Percentiles rank a stretch among this genome's conserved stretches.
These are phyloP conservation scores for Psettodes erumei DNA, from an alignment of 2,113 vertebrate species.

Conservation along the genomic window DNA sequence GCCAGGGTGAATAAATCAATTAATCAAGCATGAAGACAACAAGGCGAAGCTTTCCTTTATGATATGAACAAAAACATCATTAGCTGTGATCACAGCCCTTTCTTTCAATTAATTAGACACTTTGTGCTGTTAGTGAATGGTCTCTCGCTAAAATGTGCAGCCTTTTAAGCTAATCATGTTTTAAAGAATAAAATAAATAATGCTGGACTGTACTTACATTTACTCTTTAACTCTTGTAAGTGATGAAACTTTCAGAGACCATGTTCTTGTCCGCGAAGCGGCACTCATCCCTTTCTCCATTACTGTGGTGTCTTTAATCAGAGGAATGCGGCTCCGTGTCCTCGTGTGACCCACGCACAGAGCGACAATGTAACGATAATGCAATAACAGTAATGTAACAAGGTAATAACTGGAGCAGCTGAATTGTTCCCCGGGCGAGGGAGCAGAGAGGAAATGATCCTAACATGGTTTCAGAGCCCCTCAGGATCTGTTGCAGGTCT, in stretches of 20 bases:
- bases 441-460: constrained; percentile 63
- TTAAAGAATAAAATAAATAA: neutral
- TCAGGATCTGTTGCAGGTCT: constrained; percentile 42
- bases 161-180: neutral
- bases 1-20: no score
- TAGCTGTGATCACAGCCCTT: neutral
- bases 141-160: no score
- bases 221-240: neutral
- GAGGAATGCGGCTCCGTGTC: constrained; percentile 54
- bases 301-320: constrained; percentile 56
- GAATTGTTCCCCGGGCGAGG: constrained; percentile 64
- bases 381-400: constrained; percentile 72
- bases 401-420: constrained; percentile 64
- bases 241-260: neutral
- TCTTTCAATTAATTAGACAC: no score
- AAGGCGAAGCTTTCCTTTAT: neutral
- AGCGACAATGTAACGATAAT: constrained; percentile 58
- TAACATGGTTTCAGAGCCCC: constrained; percentile 63
- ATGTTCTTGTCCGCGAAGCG: neutral
- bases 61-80: neutral
- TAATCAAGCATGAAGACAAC: no score
- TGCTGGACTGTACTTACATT: neutral
- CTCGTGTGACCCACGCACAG: constrained; percentile 41
- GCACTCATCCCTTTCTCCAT: constrained; percentile 14
- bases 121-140: no score